Percentiles rank a stretch among this genome's conserved stretches.
phyloP scores from a whole-genome alignment of 1,140 invertebrate genomes.

The Drosophila watanabei region DNA sequence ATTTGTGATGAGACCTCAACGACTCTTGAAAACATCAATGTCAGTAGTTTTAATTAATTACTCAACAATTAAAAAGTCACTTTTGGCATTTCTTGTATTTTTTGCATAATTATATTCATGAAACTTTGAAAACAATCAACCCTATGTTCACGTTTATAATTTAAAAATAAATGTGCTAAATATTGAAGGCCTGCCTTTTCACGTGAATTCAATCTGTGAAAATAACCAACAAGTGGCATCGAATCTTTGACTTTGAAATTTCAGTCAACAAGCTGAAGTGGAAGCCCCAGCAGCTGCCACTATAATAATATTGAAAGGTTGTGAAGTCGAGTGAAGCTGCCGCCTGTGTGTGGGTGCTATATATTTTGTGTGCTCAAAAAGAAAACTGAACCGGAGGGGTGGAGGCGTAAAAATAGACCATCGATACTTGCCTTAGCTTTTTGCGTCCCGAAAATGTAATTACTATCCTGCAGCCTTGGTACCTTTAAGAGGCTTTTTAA shows the following conservation, averaged over 20 bases:
- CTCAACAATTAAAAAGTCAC: background rate
- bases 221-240: slow-evolving; percentile 29
- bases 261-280: slow-evolving; percentile 5
- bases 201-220: slow-evolving; percentile 12
- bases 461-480: background rate
- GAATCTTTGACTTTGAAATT: slow-evolving; percentile 46
- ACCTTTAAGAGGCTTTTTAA: background rate
- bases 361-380: slow-evolving; percentile 19
- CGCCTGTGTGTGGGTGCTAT: slow-evolving; percentile 20
- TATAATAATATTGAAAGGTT: slow-evolving; percentile 16
- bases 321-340: slow-evolving; percentile 21
- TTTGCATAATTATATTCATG: background rate
- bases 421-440: slow-evolving; percentile 3
- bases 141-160: background rate
- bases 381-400: background rate
- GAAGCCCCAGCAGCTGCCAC: slow-evolving; percentile 8
- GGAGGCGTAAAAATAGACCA: slow-evolving; percentile 25
- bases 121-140: background rate
- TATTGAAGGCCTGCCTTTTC: slow-evolving; percentile 4
- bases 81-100: background rate
- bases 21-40: background rate
- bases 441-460: slow-evolving; percentile 12
- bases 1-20: background rate
- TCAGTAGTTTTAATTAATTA: background rate
- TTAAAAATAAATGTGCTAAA: slow-evolving; percentile 5